Base-by-base conservation (phyloP, 1,140 invertebrate genomes). In the Trachymyrmex septentrionalis region DNA sequence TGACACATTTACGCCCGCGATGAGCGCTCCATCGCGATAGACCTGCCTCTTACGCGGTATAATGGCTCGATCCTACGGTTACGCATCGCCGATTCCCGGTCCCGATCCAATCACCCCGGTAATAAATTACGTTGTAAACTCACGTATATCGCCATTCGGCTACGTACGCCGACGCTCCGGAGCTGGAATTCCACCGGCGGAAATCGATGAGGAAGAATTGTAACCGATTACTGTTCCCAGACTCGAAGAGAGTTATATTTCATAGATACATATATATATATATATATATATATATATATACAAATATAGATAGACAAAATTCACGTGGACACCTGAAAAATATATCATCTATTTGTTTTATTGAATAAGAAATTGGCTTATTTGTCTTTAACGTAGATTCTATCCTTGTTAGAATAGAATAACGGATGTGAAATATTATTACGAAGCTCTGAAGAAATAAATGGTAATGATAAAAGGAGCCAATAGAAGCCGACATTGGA, bases 1-100 rank as follows among this genome's bases (percentile, higher is more conserved):
- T 67, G 73, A 86, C 53, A 86, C 85, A 81, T 88, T 75, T 55
- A 53, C 48, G 27, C 14, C 12, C 67, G 48, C 21, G 63, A 75
- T 53, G 69, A 73, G 24, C 59, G 57, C 48, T 38, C 24, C 12
- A n/a, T 80, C 55, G 27, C 57, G 34, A 53, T 34, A 24, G 50
- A 16, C 30, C 30, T 44, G 80, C 30, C 24, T 48, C 67, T 82
- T 61, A 59, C 50, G 19, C 34, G 66, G 9, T 30, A 71, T 69
- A 82, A 73, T 82, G 21, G 66, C 77, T 69, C 69, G 66, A 59
- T 72, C 14, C 64, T 64, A 38, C 21, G 67, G 30, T 76, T 63
- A 73, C 59, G 55, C 86, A 27, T 59, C 61, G 14, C 64, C 61
- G 84, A 38, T 24, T 16, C 19, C 59, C 50, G 16, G 14, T n/a